Evolutionary conservation across 2,888 invertebrate genomes (phyloP).

Genomic region (Pyrocoelia pectoralis): DNA sequence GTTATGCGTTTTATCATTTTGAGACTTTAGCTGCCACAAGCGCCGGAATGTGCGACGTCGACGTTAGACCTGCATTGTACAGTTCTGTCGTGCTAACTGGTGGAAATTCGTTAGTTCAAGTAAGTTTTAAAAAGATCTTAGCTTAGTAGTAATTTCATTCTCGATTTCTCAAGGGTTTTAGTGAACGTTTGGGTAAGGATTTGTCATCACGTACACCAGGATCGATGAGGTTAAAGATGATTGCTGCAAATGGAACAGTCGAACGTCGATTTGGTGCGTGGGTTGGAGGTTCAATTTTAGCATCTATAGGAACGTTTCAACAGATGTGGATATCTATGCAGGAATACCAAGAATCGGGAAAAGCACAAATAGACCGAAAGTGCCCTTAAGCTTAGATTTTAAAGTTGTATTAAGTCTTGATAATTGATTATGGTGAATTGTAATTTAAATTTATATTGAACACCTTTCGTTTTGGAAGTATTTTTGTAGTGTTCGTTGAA

Average conservation of each 20-base stretch:
- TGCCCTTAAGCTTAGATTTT: constrained; percentile 69
- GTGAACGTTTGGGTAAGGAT: constrained; percentile 90
- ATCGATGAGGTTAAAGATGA: constrained; percentile 92
- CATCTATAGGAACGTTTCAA: constrained; percentile 98
- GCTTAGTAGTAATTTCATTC: neutral
- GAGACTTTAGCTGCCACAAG: constrained; percentile 71
- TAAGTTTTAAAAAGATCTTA: constrained; percentile 44
- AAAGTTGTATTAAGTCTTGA: neutral
- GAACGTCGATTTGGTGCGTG: constrained; percentile 96
- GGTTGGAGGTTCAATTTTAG: constrained; percentile 98
- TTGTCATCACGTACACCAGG: constrained; percentile 88
- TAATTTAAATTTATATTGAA: neutral
- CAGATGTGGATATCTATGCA: constrained; percentile 99
- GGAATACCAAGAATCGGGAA: constrained; percentile 98
- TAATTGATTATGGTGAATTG: neutral
- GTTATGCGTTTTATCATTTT: no score
- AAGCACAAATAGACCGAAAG: constrained; percentile 95
- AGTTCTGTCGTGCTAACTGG: constrained; percentile 95
- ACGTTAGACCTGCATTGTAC: constrained; percentile 94
- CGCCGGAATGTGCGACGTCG: constrained; percentile 97
- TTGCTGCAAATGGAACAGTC: constrained; percentile 88
- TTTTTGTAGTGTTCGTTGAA: neutral
- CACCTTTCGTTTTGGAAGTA: neutral
- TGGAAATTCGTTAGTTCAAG: constrained; percentile 89
- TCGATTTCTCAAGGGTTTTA: constrained; percentile 79